Evolutionary conservation across 2,888 invertebrate genomes (phyloP).

Genomic region (Alentia gelatinosa): DNA sequence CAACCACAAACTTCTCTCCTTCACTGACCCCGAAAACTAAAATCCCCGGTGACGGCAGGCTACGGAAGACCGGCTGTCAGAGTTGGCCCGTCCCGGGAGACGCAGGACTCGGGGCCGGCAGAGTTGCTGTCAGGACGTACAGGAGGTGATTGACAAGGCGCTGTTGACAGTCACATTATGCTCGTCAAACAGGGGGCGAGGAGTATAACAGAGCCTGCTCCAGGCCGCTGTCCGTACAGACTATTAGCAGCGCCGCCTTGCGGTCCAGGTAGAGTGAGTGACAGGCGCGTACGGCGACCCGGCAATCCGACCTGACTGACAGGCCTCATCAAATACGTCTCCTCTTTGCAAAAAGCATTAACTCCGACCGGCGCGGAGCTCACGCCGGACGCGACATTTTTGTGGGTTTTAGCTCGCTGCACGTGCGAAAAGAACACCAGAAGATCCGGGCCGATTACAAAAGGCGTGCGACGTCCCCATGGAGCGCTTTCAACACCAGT

Average conservation of each 20-base stretch:
- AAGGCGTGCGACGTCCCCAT: background rate
- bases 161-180: constrained; percentile 51
- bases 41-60: too few relatives aligned
- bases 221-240: background rate
- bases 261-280: constrained; percentile 5
- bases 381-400: constrained; percentile 16
- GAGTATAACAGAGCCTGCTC: background rate
- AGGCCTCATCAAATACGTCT: constrained; percentile 43
- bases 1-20: background rate
- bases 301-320: constrained; percentile 31
- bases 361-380: background rate
- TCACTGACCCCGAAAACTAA: background rate
- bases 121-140: background rate
- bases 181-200: constrained; percentile 10
- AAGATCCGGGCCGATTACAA: background rate
- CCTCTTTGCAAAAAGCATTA: constrained; percentile 51
- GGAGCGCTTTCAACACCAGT: too few relatives aligned
- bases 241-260: constrained; percentile 8
- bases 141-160: constrained; percentile 5
- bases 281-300: background rate
- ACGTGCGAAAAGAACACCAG: constrained; percentile 44
- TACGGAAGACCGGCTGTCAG: too few relatives aligned
- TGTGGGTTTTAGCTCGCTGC: constrained; percentile 30
- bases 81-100: background rate
- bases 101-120: background rate